phyloP scores from a whole-genome alignment of 2,888 invertebrate species.

The Himalopsyche tibetana region DNA sequence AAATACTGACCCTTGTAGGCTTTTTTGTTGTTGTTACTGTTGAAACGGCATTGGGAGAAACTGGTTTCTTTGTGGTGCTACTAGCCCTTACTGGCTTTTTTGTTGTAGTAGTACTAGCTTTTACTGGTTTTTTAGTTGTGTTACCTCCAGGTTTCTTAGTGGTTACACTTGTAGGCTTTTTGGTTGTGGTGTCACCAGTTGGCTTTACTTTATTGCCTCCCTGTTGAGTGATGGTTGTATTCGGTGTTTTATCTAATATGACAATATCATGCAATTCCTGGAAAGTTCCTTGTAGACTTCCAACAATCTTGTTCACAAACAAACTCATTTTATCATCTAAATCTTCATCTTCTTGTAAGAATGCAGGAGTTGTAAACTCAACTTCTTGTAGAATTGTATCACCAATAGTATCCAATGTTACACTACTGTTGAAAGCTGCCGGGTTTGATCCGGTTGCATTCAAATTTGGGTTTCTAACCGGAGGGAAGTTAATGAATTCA shows the following conservation, averaged over 20 bases:
- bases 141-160: conserved; percentile 69
- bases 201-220: conserved; percentile 45
- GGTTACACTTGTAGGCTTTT: conserved; percentile 68
- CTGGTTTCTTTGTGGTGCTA: conserved; percentile 66
- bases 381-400: conserved; percentile 75
- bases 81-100: neutral
- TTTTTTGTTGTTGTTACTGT: conserved; percentile 32
- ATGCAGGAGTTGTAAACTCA: conserved; percentile 86
- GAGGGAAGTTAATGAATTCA: conserved; percentile 88
- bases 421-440: conserved; percentile 73
- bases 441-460: conserved; percentile 81
- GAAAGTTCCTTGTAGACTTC: conserved; percentile 89
- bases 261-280: conserved; percentile 88
- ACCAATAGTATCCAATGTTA: conserved; percentile 77
- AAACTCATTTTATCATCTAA: conserved; percentile 88
- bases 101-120: neutral
- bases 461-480: conserved; percentile 88
- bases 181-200: conserved; percentile 58
- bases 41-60: conserved; percentile 69
- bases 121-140: conserved; percentile 54
- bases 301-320: conserved; percentile 89
- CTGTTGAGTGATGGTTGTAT: conserved; percentile 69
- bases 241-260: conserved; percentile 74
- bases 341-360: conserved; percentile 84
- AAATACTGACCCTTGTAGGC: conserved; percentile 35